These are phyloP conservation scores for Rhinopomastus cyanomelas DNA, from an alignment of 2,113 vertebrate genomes.

Conservation along the genomic window DNA sequence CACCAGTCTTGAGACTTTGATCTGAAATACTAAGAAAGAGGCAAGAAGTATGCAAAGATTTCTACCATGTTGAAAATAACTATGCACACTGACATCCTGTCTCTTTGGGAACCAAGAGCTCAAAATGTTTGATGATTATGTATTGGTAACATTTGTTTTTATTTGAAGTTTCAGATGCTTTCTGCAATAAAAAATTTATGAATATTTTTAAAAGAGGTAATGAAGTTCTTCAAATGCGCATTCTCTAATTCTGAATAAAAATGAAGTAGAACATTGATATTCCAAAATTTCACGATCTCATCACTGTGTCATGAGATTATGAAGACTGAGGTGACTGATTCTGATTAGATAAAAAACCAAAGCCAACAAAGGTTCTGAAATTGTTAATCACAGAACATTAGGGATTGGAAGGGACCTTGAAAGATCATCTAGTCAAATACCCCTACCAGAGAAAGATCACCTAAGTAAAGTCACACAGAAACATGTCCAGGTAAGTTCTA, in stretches of 20 bases:
- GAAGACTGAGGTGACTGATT: background rate
- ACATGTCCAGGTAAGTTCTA: no score
- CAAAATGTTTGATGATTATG: background rate
- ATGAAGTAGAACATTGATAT: background rate
- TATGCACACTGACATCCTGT: fast-evolving
- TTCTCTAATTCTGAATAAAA: background rate
- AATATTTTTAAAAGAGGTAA: background rate
- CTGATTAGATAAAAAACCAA: background rate
- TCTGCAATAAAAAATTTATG: background rate
- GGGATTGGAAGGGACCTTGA: no score
- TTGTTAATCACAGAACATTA: no score
- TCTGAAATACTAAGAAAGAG: background rate
- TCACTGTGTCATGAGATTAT: background rate
- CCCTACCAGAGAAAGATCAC: no score
- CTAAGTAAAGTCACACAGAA: no score
- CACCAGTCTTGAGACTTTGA: background rate
- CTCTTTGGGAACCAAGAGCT: background rate
- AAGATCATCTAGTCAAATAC: no score
- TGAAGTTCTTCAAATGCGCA: background rate
- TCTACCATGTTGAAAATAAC: background rate
- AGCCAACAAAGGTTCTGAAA: background rate
- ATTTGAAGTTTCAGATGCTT: background rate
- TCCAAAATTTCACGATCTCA: background rate
- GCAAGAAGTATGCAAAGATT: background rate
- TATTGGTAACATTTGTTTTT: background rate